A percentile compares a stretch with the other conserved stretches of the same genome.
Conservation (phyloP, 2,113 vertebrate species). For the Candoia aspera region DNA sequence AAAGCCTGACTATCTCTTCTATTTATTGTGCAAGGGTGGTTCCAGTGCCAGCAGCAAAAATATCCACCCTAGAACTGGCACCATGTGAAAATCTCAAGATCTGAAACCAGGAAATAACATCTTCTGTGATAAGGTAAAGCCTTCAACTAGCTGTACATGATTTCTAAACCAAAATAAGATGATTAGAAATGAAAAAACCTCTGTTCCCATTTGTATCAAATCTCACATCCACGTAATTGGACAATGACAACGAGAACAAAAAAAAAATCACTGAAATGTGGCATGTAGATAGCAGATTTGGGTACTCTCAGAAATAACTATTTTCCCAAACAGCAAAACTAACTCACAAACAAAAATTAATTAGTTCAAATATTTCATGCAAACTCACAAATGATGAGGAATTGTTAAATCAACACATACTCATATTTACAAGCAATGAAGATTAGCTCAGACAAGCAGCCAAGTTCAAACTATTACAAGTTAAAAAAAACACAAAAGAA, state of each 20-base stretch:
- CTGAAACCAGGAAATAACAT: neutral
- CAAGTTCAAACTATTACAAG: neutral
- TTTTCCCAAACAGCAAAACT: too few species aligned
- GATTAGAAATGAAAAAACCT: neutral
- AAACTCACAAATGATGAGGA: neutral
- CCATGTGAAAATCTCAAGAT: neutral
- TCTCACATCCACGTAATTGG: neutral
- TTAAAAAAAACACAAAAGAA: neutral
- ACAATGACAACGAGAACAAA: neutral
- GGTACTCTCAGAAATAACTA: neutral
- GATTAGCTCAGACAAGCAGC: neutral
- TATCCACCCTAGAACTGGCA: constrained; percentile 16
- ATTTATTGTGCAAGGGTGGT: constrained; percentile 46
- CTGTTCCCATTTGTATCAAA: neutral
- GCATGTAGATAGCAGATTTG: neutral
- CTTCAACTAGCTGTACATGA: neutral
- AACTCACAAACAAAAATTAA: neutral
- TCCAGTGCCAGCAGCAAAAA: constrained; percentile 33
- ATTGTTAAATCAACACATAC: neutral
- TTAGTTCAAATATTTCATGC: neutral
- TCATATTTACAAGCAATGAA: neutral
- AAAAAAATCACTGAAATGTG: neutral
- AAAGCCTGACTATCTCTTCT: constrained; percentile 66
- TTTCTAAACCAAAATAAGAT: neutral
- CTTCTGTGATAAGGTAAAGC: neutral